A percentile compares a stretch with the other conserved stretches of the same genome.
These are phyloP conservation scores for Idris sp. DNA, from an alignment of 1,140 invertebrate genomes.

Conservation along the genomic window DNA sequence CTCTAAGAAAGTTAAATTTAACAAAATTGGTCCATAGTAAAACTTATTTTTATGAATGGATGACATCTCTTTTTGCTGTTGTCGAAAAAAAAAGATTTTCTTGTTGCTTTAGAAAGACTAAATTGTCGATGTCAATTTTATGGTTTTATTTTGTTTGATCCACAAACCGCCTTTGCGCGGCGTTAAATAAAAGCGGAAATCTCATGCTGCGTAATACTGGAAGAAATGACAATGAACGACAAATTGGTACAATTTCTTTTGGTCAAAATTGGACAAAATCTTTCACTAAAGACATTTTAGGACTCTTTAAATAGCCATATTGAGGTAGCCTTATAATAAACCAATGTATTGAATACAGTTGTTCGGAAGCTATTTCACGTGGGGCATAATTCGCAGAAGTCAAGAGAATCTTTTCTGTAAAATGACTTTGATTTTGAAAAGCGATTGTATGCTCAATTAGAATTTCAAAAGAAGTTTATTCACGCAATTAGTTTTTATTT, in stretches of 20 bases:
- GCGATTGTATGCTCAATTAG: neutral
- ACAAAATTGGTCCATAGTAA: slow-evolving; percentile 7
- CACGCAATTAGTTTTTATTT: too few relatives aligned
- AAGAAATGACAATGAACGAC: slow-evolving; percentile 65
- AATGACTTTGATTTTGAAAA: slow-evolving; percentile 44
- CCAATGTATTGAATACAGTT: slow-evolving; percentile 35
- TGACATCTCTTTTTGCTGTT: slow-evolving; percentile 36
- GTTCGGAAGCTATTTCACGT: slow-evolving; percentile 29
- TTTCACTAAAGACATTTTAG: slow-evolving; percentile 64
- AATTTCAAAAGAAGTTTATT: neutral
- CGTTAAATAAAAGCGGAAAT: slow-evolving; percentile 66
- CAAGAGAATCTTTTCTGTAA: slow-evolving; percentile 44
- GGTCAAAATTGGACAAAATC: slow-evolving; percentile 42
- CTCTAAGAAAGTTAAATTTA: neutral
- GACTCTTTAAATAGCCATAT: slow-evolving; percentile 64
- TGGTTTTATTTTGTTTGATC: slow-evolving; percentile 70
- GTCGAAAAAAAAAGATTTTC: slow-evolving; percentile 17
- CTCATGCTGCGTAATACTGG: slow-evolving; percentile 71
- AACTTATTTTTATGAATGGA: slow-evolving; percentile 31
- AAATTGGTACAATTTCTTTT: slow-evolving; percentile 66
- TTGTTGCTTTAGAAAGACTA: slow-evolving; percentile 19
- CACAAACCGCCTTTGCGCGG: slow-evolving; percentile 73
- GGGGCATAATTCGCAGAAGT: slow-evolving; percentile 42
- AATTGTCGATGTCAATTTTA: slow-evolving; percentile 59
- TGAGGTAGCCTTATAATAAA: slow-evolving; percentile 45